Evolutionary conservation across 2,113 vertebrate genomes (phyloP).

Genomic region (Calidris pugnax): DNA sequence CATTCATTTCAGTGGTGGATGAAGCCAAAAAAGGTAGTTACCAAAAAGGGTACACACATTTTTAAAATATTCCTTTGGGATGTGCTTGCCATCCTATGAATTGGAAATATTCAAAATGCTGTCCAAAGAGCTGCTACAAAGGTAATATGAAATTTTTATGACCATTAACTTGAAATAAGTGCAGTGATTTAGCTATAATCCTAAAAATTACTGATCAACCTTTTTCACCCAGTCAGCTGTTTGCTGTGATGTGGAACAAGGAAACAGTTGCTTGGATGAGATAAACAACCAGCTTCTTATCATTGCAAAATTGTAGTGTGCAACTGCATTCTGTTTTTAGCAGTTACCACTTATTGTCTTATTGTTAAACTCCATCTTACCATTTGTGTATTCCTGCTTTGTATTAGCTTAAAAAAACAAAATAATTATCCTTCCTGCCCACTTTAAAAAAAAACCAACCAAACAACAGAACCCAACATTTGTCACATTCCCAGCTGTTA

Average conservation of each 20-base stretch:
- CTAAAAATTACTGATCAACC: slow-evolving; percentile 12
- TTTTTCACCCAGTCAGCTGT: slow-evolving; percentile 19
- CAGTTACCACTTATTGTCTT: background rate
- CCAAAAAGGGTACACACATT: background rate
- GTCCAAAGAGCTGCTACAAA: background rate
- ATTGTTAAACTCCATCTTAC: background rate
- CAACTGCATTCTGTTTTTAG: background rate
- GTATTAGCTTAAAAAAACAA: background rate
- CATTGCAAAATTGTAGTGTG: background rate
- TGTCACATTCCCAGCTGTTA: background rate
- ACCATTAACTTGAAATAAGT: background rate
- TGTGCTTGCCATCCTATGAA: background rate
- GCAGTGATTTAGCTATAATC: background rate
- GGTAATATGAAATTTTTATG: background rate
- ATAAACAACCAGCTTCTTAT: background rate
- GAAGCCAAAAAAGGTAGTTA: background rate
- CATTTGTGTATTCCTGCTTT: background rate
- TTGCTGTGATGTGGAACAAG: background rate
- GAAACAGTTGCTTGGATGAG: background rate
- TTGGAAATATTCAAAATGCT: background rate
- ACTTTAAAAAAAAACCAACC: background rate
- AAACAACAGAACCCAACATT: background rate
- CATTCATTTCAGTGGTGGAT: background rate
- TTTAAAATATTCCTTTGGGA: background rate
- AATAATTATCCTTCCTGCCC: background rate